Evolutionary conservation across 2,888 invertebrate species (phyloP).

Genomic region (Tipula helvola): DNA sequence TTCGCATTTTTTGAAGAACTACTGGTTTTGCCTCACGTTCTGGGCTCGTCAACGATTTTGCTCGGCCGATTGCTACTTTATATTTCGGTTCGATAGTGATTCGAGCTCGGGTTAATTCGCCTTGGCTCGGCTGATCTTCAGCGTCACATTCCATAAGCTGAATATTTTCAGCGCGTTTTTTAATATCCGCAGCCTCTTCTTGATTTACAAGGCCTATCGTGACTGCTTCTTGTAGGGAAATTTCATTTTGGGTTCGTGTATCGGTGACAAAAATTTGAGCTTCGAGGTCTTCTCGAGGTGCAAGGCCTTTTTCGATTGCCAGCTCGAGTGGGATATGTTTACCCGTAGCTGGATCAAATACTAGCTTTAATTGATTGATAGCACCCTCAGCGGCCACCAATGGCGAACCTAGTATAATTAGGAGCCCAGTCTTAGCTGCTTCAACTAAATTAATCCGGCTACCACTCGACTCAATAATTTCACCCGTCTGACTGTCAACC

Average conservation of each 20-base stretch:
- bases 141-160: slow-evolving; percentile 35
- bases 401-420: slow-evolving; percentile 63
- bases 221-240: slow-evolving; percentile 47
- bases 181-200: slow-evolving; percentile 36
- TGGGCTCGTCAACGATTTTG: slow-evolving; percentile 41
- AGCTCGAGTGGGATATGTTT: slow-evolving; percentile 68
- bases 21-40: slow-evolving; percentile 54
- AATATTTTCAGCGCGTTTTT: slow-evolving; percentile 16
- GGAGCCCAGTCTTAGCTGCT: slow-evolving; percentile 64
- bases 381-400: slow-evolving; percentile 57
- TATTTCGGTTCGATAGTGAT: slow-evolving; percentile 53
- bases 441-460: slow-evolving; percentile 55
- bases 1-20: slow-evolving; percentile 63
- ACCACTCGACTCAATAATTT: slow-evolving; percentile 50
- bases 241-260: slow-evolving; percentile 37
- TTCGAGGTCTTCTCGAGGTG: slow-evolving; percentile 27
- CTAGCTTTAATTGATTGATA: slow-evolving; percentile 53
- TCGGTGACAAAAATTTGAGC: slow-evolving; percentile 22
- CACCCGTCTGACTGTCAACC: slow-evolving; percentile 56
- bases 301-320: slow-evolving; percentile 63
- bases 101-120: slow-evolving; percentile 38
- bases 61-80: slow-evolving; percentile 48
- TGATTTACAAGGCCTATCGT: slow-evolving; percentile 43
- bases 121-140: slow-evolving; percentile 37
- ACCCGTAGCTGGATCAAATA: slow-evolving; percentile 68